Evolutionary conservation across 2,113 vertebrate species (phyloP).

Genomic region (Apistogramma diplotaenia): DNA sequence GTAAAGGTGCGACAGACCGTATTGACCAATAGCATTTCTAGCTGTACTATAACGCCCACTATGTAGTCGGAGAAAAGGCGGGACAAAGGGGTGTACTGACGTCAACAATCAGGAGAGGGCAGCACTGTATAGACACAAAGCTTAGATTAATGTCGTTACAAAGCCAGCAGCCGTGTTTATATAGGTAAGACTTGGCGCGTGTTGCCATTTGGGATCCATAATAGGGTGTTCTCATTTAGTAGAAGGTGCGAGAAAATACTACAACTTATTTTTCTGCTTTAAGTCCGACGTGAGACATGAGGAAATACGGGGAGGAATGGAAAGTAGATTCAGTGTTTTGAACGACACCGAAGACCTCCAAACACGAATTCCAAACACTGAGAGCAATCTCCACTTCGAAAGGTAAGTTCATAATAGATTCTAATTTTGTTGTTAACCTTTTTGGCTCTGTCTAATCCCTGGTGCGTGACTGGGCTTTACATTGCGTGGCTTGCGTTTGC

Average conservation of each 20-base stretch:
- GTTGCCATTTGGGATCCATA: not conserved
- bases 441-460: not conserved
- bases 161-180: slow-evolving; percentile 8
- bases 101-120: slow-evolving; percentile 30
- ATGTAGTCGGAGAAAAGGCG: not conserved
- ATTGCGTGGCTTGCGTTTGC: not conserved
- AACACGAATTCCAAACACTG: slow-evolving; percentile 45
- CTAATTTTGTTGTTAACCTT: not conserved
- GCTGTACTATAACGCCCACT: not conserved
- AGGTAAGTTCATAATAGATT: slow-evolving; percentile 50
- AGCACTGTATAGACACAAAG: not conserved
- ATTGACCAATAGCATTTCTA: slow-evolving; percentile 26
- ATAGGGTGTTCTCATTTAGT: not conserved
- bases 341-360: slow-evolving; percentile 68
- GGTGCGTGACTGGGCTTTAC: not conserved
- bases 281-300: slow-evolving; percentile 64
- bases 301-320: slow-evolving; percentile 67
- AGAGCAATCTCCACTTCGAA: slow-evolving; percentile 55
- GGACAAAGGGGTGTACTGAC: not conserved
- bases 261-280: not conserved
- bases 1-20: fast-evolving
- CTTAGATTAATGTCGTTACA: not conserved
- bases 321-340: slow-evolving; percentile 71
- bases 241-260: not conserved
- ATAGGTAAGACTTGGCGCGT: not conserved